Conservation (phyloP, 2,888 invertebrate genomes). For the Synergus gifuensis region DNA sequence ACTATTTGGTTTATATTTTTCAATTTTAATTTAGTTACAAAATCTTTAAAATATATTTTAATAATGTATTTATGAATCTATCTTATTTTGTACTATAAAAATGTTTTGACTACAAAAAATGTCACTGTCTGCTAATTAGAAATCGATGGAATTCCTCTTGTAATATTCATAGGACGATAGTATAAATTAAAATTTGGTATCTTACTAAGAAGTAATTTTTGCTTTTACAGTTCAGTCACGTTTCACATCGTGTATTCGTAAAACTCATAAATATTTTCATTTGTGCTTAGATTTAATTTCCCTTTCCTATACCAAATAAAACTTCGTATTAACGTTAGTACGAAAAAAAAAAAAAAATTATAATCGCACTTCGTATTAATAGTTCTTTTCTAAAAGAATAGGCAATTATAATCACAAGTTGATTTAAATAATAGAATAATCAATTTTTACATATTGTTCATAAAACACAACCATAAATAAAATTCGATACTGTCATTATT, state of each 20-base stretch:
- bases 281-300: too few relatives aligned
- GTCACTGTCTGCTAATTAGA: not conserved
- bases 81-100: too few relatives aligned
- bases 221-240: too few relatives aligned
- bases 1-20: not conserved
- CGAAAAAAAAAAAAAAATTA: not conserved
- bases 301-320: not conserved
- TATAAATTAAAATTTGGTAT: not conserved
- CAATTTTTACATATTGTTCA: not conserved
- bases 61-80: not conserved
- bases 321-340: not conserved
- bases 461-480: not conserved
- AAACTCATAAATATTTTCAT: too few relatives aligned
- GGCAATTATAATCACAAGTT: not conserved
- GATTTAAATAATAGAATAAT: not conserved
- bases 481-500: not conserved
- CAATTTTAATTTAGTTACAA: too few relatives aligned
- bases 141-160: not conserved
- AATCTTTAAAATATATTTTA: not conserved
- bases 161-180: not conserved
- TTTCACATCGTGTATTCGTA: too few relatives aligned
- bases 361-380: not conserved
- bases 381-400: not conserved
- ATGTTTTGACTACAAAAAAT: not conserved
- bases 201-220: too few relatives aligned